Percentiles rank a stretch among this genome's conserved stretches.
Evolutionary conservation across 2,113 vertebrate species (phyloP).

Genomic region (Steatornis caripensis): DNA sequence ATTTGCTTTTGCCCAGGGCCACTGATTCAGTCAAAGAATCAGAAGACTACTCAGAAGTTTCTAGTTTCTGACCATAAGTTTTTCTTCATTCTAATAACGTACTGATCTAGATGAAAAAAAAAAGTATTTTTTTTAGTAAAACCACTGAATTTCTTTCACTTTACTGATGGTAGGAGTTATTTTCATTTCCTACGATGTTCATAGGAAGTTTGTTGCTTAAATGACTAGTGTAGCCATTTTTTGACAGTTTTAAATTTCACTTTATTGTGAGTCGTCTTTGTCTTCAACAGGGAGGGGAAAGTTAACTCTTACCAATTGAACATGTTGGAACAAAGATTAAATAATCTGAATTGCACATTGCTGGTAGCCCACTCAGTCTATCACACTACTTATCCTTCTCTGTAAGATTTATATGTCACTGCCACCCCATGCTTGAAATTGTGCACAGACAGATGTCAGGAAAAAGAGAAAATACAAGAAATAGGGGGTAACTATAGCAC

Average conservation of each 20-base stretch:
- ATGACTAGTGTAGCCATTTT: background rate
- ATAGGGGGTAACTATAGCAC: fast-evolving
- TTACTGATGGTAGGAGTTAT: background rate
- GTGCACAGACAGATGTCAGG: background rate
- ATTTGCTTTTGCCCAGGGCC: background rate
- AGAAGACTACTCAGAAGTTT: background rate
- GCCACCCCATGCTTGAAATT: background rate
- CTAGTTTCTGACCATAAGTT: background rate
- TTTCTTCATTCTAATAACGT: background rate
- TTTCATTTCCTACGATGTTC: background rate
- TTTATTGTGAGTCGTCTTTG: background rate
- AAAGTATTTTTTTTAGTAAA: background rate
- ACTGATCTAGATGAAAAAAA: background rate
- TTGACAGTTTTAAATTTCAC: background rate
- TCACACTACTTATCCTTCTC: background rate
- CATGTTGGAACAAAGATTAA: fast-evolving
- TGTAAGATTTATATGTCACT: background rate
- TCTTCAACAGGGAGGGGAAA: background rate
- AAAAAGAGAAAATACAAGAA: background rate
- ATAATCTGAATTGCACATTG: background rate
- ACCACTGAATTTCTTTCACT: background rate
- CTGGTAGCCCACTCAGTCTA: background rate
- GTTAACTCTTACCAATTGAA: background rate
- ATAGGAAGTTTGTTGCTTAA: background rate
- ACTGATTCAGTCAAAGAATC: background rate